Base-by-base conservation (phyloP, 2,113 vertebrate genomes). In the Limanda limanda region DNA sequence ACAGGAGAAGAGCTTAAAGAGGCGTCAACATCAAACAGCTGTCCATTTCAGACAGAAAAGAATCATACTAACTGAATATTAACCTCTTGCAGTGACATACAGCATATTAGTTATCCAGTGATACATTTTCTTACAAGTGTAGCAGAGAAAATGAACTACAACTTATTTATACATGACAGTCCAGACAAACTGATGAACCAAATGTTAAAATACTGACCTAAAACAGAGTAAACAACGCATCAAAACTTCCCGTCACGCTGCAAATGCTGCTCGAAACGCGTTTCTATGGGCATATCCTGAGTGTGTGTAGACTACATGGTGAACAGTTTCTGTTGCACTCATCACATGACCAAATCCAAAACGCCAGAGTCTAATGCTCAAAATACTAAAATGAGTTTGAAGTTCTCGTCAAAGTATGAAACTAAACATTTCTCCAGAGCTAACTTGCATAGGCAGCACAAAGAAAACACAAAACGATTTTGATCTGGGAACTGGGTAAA, bases 371-470 rank as follows among this genome's bases (percentile, higher is more conserved):
- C 66, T 68, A 72, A 74, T 68, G 0, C 25, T 61, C 51, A 71
- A 13, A 51, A 68, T 18, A 18, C 15, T 48, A 17, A 48, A 17
- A 59, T 3, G 21, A 70, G 66, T 40, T 93, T 93, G 92, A 91
- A 92, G 92, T 51, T 66, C 65, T 21, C 92, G 90, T 96, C 93
- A 95, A 51, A 94, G 73, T 21, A 54, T 37, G 24, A 90, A 93
- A 59, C 51, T 66, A 69, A 15, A 92, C 93, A 90, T 64, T 83
- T 86, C 86, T 93, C 70, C 42, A 87, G 66, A 72, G 78, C 66
- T 75, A 78, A 81, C 94, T 97, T 97, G 97, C 96, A 98, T 97
- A 97, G 96, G 95, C 96, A 95, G 95, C 95, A 89, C 21, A 78
- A 80, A 73, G 92, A 55, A 68, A 56, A 23, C 15, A 45, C 83